These are phyloP conservation scores for Rhegmatorhina hoffmannsi DNA, from an alignment of 2,113 vertebrate genomes.

Conservation along the genomic window DNA sequence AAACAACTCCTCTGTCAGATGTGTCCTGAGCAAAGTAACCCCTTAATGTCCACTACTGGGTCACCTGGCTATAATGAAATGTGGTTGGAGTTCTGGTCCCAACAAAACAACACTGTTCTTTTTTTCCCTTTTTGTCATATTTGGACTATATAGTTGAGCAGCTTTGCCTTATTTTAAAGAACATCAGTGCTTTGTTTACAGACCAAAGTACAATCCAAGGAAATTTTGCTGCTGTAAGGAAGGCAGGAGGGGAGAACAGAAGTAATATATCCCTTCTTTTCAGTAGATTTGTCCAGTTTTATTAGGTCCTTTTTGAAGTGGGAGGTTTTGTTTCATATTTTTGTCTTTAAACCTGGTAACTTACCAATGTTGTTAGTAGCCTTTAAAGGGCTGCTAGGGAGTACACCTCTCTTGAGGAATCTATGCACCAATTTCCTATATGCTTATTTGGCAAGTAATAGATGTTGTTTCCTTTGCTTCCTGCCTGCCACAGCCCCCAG, in stretches of 20 bases:
- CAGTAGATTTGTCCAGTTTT: not conserved
- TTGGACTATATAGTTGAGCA: not conserved
- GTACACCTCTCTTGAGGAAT: not conserved
- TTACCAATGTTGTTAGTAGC: not conserved
- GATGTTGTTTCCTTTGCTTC: not conserved
- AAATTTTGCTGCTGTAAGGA: not conserved
- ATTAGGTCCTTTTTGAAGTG: not conserved
- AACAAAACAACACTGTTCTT: not conserved
- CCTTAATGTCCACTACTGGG: fast-evolving
- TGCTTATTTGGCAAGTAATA: not conserved
- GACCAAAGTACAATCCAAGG: not conserved
- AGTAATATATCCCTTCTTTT: not conserved
- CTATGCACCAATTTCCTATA: not conserved
- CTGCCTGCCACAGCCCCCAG: not conserved
- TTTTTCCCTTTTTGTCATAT: not conserved
- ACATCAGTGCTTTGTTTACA: not conserved
- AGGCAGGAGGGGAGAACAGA: not conserved
- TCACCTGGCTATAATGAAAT: not conserved
- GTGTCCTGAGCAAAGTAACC: not conserved
- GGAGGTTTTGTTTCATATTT: fast-evolving
- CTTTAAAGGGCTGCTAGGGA: not conserved
- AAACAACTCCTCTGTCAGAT: not conserved
- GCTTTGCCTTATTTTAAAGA: not conserved
- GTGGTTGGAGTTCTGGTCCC: not conserved
- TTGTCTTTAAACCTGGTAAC: not conserved